phyloP scores from a whole-genome alignment of 2,888 invertebrate genomes.

The Parnassius mnemosyne region DNA sequence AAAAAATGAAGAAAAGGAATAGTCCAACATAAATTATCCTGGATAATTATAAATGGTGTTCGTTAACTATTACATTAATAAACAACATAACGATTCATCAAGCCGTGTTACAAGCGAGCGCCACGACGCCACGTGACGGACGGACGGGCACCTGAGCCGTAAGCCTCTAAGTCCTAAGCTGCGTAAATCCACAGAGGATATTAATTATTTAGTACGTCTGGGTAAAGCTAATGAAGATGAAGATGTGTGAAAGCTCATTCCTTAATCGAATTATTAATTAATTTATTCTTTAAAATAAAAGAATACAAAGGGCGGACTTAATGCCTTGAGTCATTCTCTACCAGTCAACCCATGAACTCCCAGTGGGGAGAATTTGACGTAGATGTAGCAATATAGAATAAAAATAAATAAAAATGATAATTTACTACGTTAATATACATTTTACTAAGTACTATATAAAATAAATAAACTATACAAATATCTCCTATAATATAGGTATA shows the following conservation, averaged over 20 bases:
- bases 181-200: constrained; percentile 4
- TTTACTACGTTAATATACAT: too few relatives aligned
- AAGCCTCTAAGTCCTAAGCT: constrained; percentile 8
- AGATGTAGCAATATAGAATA: too few relatives aligned
- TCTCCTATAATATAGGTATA: too few relatives aligned
- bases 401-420: too few relatives aligned
- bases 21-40: not conserved
- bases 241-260: not conserved
- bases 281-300: too few relatives aligned
- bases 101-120: not conserved
- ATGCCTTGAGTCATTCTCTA: too few relatives aligned
- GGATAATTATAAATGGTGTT: constrained; percentile 8
- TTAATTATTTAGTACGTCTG: constrained; percentile 3
- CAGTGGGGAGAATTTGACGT: too few relatives aligned
- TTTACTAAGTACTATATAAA: too few relatives aligned
- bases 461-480: too few relatives aligned
- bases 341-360: too few relatives aligned
- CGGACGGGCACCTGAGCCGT: constrained; percentile 6
- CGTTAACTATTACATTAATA: constrained; percentile 4
- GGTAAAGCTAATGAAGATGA: constrained; percentile 1
- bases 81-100: constrained; percentile 11
- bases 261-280: too few relatives aligned
- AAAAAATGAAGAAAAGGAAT: not conserved
- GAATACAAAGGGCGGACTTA: too few relatives aligned
- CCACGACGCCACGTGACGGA: not conserved